Percentiles rank a stretch among this genome's conserved stretches.
phyloP scores from a whole-genome alignment of 2,113 vertebrate species.

The Shinisaurus crocodilurus region DNA sequence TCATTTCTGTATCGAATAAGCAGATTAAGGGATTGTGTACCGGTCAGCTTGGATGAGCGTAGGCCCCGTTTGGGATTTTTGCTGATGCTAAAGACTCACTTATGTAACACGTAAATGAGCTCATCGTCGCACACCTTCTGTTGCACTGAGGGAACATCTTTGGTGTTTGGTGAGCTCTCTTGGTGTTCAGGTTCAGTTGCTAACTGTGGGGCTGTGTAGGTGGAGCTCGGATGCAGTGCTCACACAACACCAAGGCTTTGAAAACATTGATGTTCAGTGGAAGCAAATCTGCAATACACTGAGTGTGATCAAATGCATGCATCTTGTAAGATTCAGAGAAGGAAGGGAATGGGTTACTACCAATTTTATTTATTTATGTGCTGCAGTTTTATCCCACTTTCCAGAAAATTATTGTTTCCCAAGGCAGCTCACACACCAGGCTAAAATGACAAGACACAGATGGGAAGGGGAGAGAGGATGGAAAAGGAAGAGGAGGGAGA shows the following conservation, averaged over 20 bases:
- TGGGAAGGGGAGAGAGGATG: no score
- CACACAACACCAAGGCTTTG: neutral
- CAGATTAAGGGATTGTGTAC: neutral
- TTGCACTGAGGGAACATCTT: neutral
- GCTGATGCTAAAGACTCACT: neutral
- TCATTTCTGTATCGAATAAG: neutral
- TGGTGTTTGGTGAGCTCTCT: neutral
- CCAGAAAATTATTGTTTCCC: no score
- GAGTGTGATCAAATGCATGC: neutral
- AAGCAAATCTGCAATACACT: neutral
- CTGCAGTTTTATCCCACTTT: neutral
- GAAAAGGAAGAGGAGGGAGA: no score
- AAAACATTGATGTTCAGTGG: neutral
- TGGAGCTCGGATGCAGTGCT: neutral
- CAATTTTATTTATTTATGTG: neutral
- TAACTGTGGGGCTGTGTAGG: neutral
- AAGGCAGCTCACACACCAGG: no score
- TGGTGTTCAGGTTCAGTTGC: neutral
- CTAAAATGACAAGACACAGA: no score
- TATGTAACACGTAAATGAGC: slow-evolving; percentile 18
- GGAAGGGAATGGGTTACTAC: neutral
- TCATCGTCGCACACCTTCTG: slow-evolving; percentile 16
- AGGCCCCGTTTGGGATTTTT: neutral
- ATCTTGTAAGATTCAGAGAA: neutral
- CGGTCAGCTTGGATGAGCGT: neutral